A percentile compares a stretch with the other conserved stretches of the same genome.
phyloP scores from a whole-genome alignment of 2,797 vertebrate species.

The Onychomys leucogaster region DNA sequence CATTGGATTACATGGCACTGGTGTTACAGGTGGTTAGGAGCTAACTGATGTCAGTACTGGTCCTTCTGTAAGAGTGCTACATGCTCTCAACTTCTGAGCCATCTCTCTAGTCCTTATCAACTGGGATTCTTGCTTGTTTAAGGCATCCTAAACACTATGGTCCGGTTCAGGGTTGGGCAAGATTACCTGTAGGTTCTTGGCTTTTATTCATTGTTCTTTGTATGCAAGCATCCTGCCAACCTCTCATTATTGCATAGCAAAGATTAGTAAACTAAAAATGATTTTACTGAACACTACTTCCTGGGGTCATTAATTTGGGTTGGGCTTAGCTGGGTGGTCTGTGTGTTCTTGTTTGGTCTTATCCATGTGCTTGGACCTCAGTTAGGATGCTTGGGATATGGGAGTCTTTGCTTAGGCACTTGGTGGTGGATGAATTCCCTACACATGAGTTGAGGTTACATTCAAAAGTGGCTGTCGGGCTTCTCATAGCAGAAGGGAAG shows the following conservation, averaged over 20 bases:
- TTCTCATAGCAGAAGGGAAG: not conserved
- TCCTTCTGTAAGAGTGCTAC: not conserved
- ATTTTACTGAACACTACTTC: conserved; percentile 19
- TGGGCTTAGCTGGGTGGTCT: not conserved
- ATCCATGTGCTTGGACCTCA: not conserved
- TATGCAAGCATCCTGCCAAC: not conserved
- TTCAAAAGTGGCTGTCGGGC: not conserved
- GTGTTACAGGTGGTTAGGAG: not conserved
- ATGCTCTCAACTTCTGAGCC: not conserved
- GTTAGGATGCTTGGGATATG: not conserved
- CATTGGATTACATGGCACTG: not conserved
- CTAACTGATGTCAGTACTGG: not conserved
- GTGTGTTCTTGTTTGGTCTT: not conserved
- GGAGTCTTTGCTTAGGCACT: rapidly evolving
- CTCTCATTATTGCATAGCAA: not conserved
- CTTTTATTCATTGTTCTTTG: not conserved
- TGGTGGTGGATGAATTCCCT: not conserved
- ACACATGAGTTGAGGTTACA: not conserved
- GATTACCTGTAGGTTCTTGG: not conserved
- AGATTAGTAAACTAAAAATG: not conserved
- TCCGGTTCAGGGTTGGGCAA: not conserved
- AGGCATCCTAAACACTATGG: not conserved
- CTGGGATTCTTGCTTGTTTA: not conserved
- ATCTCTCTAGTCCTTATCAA: not conserved
- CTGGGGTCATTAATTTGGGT: not conserved